Percentiles rank a stretch among this genome's conserved stretches.
Conservation (phyloP, 2,113 vertebrate genomes). For the Danio rerio region DNA sequence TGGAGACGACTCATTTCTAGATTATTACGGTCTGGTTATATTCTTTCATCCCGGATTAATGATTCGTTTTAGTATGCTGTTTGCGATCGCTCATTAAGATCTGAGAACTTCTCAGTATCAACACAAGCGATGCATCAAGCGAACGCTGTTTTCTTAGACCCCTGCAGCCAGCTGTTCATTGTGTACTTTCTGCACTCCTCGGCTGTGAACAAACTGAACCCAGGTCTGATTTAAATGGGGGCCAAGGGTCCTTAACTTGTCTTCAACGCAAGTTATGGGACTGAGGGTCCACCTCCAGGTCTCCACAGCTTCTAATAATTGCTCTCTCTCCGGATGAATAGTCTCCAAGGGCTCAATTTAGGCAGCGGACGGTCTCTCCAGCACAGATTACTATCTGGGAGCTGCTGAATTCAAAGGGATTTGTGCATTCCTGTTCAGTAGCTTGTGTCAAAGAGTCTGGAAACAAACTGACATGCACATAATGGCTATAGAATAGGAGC, state of each 20-base stretch:
- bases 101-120: conserved; percentile 40
- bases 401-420: conserved; percentile 71
- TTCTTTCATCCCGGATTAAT: conserved; percentile 46
- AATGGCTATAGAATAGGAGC: conserved; percentile 71
- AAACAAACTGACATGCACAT: conserved; percentile 74
- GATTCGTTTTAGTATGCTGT: conserved; percentile 47
- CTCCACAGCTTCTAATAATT: conserved; percentile 71
- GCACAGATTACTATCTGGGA: conserved; percentile 71
- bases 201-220: conserved; percentile 51
- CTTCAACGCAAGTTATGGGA: conserved; percentile 68
- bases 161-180: neutral
- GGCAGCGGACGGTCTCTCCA: conserved; percentile 71
- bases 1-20: conserved; percentile 36
- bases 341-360: conserved; percentile 82
- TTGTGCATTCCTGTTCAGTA: conserved; percentile 72
- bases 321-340: conserved; percentile 69
- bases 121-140: neutral
- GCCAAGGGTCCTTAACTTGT: conserved; percentile 76
- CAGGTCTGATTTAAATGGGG: conserved; percentile 61
- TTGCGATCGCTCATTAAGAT: conserved; percentile 48
- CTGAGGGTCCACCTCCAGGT: conserved; percentile 58
- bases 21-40: conserved; percentile 19
- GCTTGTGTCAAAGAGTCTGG: conserved; percentile 73
- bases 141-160: neutral
- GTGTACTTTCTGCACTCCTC: conserved; percentile 28